Conservation (phyloP, 2,113 vertebrate genomes). For the Notechis scutatus region DNA sequence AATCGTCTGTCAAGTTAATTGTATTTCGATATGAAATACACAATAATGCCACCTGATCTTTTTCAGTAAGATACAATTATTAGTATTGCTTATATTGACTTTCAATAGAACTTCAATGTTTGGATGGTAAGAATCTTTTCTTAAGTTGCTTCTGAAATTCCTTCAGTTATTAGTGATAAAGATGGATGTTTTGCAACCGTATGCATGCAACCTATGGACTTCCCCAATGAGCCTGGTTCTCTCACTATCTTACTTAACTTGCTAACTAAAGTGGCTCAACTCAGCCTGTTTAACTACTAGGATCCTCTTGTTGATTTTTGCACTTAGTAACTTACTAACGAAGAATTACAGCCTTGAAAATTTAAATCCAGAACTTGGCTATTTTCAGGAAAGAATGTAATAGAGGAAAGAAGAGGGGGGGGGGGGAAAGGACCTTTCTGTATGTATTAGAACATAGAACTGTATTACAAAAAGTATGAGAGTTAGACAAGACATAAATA, state of each 20-base stretch:
- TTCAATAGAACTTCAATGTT: not conserved
- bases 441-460: not conserved
- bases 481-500: not conserved
- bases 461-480: not conserved
- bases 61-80: not conserved
- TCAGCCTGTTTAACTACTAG: not conserved
- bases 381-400: not conserved
- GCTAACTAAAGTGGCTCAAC: not conserved
- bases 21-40: not conserved
- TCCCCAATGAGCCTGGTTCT: not conserved
- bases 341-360: not conserved
- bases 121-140: not conserved
- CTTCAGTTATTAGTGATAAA: not conserved
- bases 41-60: not conserved
- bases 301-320: not conserved
- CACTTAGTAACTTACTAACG: not conserved
- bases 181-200: not conserved
- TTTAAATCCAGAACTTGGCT: not conserved
- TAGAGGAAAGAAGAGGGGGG: not conserved
- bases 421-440: accelerated
- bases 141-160: not conserved
- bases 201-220: not conserved
- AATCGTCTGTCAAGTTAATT: not conserved
- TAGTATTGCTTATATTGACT: not conserved
- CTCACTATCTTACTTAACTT: not conserved